phyloP scores from a whole-genome alignment of 2,797 vertebrate species.

The Lates japonicus region DNA sequence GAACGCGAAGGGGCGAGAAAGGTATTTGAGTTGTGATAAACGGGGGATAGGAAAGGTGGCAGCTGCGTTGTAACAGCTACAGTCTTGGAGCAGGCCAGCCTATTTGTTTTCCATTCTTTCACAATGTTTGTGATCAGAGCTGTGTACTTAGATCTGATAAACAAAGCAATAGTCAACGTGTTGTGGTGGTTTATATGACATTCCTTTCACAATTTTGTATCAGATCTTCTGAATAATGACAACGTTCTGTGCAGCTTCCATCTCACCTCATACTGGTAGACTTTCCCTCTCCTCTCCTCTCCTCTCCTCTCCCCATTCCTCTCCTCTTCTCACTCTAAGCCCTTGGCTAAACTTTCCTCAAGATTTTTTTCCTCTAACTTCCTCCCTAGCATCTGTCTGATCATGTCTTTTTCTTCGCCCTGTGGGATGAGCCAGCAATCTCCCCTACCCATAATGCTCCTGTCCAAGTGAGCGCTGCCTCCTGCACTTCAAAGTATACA shows the following conservation, averaged over 20 bases:
- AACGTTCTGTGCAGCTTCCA: neutral
- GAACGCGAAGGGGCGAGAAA: no score
- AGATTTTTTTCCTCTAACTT: constrained; percentile 38
- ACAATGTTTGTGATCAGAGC: neutral
- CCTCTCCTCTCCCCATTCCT: no score
- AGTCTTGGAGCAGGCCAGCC: neutral
- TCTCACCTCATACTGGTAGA: no score
- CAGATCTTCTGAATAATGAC: neutral
- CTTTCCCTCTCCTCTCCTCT: neutral
- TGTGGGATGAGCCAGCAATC: constrained; percentile 57
- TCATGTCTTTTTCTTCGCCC: constrained; percentile 54
- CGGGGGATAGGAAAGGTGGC: neutral
- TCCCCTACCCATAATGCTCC: constrained; percentile 62
- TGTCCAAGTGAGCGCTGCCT: constrained; percentile 60
- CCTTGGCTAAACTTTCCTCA: constrained; percentile 49
- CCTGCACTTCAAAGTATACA: constrained; percentile 75
- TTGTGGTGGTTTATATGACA: neutral
- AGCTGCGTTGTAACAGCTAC: neutral
- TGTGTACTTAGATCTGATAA: neutral
- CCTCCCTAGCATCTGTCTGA: constrained; percentile 62
- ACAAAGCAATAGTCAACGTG: neutral
- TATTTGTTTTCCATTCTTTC: neutral
- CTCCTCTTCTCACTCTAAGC: no score
- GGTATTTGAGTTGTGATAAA: neutral
- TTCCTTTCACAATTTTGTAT: neutral